These are phyloP conservation scores for Laupala kohalensis DNA, from an alignment of 1,140 invertebrate genomes.

Conservation along the genomic window DNA sequence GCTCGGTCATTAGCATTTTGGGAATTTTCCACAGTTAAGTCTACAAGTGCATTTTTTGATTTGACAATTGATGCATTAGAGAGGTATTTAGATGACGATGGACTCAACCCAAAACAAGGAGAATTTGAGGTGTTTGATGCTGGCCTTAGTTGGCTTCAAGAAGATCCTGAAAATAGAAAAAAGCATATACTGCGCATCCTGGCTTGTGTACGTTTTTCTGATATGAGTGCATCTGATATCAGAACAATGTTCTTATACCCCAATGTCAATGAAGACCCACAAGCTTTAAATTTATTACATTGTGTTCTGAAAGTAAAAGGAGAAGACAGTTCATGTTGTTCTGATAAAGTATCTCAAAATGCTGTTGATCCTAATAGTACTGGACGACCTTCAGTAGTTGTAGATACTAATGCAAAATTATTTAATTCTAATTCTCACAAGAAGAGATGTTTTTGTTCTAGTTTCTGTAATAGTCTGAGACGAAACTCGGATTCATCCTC, in stretches of 20 bases:
- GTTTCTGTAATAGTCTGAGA: not conserved
- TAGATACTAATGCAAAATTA: not conserved
- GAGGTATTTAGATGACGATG: conserved; percentile 15
- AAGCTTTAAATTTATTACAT: conserved; percentile 15
- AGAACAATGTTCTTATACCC: conserved; percentile 18
- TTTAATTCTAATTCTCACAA: not conserved
- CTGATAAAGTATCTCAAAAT: not conserved
- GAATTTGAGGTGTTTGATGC: conserved; percentile 31
- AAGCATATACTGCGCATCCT: conserved; percentile 24
- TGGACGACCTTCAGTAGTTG: not conserved
- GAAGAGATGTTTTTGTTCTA: not conserved
- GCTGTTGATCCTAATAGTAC: not conserved
- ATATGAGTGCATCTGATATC: conserved; percentile 16
- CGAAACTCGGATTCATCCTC: not conserved
- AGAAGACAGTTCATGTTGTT: conserved; percentile 6
- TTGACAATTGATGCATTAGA: conserved; percentile 20
- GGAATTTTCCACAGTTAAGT: conserved; percentile 21
- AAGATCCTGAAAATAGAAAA: conserved; percentile 25
- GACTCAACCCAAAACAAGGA: conserved; percentile 19
- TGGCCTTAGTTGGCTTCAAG: conserved; percentile 29
- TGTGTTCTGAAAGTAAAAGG: conserved; percentile 17
- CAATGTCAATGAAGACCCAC: conserved; percentile 14
- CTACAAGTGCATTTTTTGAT: conserved; percentile 28
- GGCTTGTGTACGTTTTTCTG: conserved; percentile 22
- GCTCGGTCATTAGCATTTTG: conserved; percentile 19